A percentile compares a stretch with the other conserved stretches of the same genome.
These are phyloP conservation scores for Uromys caudimaculatus DNA, from an alignment of 2,797 vertebrate species.

Conservation along the genomic window DNA sequence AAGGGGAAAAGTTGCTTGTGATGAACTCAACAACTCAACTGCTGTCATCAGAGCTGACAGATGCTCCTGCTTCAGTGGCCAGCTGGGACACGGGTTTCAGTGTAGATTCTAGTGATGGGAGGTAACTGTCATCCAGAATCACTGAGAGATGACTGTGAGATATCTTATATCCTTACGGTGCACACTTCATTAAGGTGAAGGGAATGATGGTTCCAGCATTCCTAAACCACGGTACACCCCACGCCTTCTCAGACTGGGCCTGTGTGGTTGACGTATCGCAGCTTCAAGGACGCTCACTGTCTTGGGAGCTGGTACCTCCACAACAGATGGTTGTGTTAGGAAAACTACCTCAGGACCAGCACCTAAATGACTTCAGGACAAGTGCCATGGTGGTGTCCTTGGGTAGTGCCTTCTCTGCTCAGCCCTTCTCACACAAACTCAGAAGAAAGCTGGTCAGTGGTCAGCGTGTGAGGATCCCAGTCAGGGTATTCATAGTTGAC, in stretches of 20 bases:
- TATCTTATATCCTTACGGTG: background rate
- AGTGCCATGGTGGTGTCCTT: background rate
- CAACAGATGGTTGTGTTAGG: background rate
- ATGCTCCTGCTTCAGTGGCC: background rate
- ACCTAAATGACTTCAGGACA: background rate
- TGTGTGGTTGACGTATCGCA: background rate
- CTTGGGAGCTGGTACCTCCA: accelerated
- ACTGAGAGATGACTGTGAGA: background rate
- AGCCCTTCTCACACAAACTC: background rate
- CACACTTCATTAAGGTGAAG: background rate
- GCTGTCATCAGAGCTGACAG: no score
- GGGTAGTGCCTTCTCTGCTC: background rate
- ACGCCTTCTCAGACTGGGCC: background rate
- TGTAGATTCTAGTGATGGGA: background rate
- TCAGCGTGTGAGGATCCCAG: background rate
- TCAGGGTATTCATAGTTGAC: background rate
- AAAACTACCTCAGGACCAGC: background rate
- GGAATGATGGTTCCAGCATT: background rate
- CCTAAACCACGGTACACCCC: background rate
- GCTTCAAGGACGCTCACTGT: background rate
- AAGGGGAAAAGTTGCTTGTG: background rate
- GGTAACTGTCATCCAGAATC: background rate
- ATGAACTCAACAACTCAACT: background rate
- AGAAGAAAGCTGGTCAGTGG: background rate
- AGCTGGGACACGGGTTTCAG: background rate